Evolutionary conservation across 2,888 invertebrate species (phyloP).

Genomic region (Cenopis cana): DNA sequence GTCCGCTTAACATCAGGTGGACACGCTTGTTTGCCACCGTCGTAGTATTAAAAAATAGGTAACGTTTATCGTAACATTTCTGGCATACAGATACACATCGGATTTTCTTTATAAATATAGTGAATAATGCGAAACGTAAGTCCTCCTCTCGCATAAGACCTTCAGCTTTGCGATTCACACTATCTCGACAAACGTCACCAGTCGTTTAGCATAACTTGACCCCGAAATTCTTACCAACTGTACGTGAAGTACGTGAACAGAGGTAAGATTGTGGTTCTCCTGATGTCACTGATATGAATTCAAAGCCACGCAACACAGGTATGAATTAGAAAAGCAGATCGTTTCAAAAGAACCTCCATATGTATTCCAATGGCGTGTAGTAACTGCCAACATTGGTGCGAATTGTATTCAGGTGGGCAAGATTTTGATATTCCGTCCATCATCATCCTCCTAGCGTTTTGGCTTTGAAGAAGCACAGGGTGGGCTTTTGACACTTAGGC

Average conservation of each 20-base stretch:
- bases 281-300: neutral
- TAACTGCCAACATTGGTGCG: neutral
- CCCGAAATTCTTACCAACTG: neutral
- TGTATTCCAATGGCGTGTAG: constrained; percentile 3
- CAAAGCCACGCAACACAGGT: neutral
- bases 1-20: too few relatives aligned
- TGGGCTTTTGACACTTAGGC: too few relatives aligned
- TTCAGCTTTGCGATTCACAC: neutral
- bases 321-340: constrained; percentile 23
- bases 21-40: too few relatives aligned
- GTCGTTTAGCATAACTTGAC: neutral
- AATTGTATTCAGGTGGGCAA: neutral
- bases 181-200: neutral
- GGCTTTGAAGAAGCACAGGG: too few relatives aligned
- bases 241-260: neutral
- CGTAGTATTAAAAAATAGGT: too few relatives aligned
- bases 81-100: too few relatives aligned
- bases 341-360: constrained; percentile 20
- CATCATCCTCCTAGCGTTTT: too few relatives aligned
- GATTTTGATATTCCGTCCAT: neutral
- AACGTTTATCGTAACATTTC: too few relatives aligned
- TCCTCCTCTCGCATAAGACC: neutral
- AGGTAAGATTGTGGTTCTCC: neutral
- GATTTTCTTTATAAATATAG: neutral
- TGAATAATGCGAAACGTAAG: neutral